phyloP scores from a whole-genome alignment of 2,888 invertebrate genomes.

The Aphelenchoides bicaudatus region DNA sequence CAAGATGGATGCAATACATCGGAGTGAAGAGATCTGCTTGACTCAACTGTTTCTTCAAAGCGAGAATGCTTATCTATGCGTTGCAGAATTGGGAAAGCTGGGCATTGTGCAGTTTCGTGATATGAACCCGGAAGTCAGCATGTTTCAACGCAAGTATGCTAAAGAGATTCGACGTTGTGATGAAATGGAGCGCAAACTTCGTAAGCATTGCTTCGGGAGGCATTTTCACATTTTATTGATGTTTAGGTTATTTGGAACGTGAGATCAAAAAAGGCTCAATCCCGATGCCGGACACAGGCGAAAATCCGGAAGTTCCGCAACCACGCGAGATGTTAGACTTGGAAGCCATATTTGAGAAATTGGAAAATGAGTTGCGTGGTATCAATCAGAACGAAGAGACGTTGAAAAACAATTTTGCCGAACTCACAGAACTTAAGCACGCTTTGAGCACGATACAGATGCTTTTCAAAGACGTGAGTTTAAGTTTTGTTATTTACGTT shows the following conservation, averaged over 20 bases:
- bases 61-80: constrained; percentile 86
- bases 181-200: constrained; percentile 74
- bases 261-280: constrained; percentile 94
- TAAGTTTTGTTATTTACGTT: constrained; percentile 1
- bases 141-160: constrained; percentile 96
- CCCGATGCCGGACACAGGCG: constrained; percentile 94
- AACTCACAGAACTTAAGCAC: constrained; percentile 91
- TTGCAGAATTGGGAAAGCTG: constrained; percentile 87
- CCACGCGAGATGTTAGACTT: constrained; percentile 98
- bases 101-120: constrained; percentile 91
- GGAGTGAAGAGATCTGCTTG: constrained; percentile 76
- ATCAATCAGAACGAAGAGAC: constrained; percentile 98
- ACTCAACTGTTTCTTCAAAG: constrained; percentile 95
- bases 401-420: constrained; percentile 86
- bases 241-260: constrained; percentile 79
- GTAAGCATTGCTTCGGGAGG: constrained; percentile 43
- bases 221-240: background rate
- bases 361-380: constrained; percentile 92
- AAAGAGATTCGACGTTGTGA: constrained; percentile 96
- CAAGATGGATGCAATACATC: constrained; percentile 33
- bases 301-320: constrained; percentile 95
- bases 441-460: constrained; percentile 93
- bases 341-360: constrained; percentile 85
- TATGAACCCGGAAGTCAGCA: constrained; percentile 94
- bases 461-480: constrained; percentile 83